Evolutionary conservation across 2,797 vertebrate genomes (phyloP).

Genomic region (Crax fasciolata): DNA sequence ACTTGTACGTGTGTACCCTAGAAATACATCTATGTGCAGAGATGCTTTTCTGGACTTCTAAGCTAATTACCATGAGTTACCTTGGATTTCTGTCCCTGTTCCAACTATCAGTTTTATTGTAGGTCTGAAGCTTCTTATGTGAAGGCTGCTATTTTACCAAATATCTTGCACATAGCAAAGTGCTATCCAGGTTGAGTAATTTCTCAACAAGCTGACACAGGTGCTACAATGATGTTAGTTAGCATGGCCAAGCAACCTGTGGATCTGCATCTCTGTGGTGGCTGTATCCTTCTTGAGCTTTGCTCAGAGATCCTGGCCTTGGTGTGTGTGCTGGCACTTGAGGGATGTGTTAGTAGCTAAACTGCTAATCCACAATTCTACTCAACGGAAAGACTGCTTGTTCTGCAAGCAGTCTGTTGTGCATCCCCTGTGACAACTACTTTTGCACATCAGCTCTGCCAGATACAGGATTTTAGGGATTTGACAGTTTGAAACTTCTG

Average conservation of each 20-base stretch:
- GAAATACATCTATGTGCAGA: background rate
- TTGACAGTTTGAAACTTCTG: background rate
- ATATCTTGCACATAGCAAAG: fast-evolving
- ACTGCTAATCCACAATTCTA: background rate
- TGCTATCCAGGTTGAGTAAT: background rate
- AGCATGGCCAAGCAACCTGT: background rate
- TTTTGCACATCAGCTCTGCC: background rate
- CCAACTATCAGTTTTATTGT: background rate
- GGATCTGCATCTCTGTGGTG: background rate
- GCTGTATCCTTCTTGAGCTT: background rate
- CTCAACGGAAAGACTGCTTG: background rate
- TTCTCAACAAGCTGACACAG: background rate
- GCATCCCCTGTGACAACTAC: background rate
- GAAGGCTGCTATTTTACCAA: background rate
- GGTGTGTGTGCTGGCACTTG: background rate
- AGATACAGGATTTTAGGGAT: too few relatives aligned
- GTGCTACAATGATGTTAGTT: background rate
- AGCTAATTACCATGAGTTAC: background rate
- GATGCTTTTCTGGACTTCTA: background rate
- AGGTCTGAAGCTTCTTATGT: background rate
- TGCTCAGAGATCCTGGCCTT: background rate
- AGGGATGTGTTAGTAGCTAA: background rate
- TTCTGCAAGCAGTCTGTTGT: background rate
- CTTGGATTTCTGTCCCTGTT: background rate
- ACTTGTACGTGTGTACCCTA: background rate